Evolutionary conservation across 2,113 vertebrate species (phyloP).

Genomic region (Ursus arctos): DNA sequence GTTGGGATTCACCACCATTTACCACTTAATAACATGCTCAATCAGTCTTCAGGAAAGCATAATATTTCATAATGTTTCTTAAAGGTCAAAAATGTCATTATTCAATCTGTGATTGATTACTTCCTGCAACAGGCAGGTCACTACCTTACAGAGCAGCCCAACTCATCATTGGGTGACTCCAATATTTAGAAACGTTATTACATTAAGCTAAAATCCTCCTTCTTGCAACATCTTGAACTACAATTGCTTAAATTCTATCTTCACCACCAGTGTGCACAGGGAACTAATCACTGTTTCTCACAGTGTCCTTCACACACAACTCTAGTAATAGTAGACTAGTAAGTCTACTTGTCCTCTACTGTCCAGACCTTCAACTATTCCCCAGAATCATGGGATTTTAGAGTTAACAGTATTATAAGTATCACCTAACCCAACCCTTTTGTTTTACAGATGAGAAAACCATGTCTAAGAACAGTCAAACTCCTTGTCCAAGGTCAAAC

Average conservation of each 20-base stretch:
- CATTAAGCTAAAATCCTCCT: not conserved
- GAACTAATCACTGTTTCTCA: not conserved
- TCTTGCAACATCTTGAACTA: not conserved
- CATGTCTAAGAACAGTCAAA: not conserved
- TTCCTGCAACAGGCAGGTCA: not conserved
- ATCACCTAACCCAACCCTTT: not conserved
- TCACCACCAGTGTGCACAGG: not conserved
- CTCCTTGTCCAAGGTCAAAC: not conserved
- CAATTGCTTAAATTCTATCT: slow-evolving; percentile 15
- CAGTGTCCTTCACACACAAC: not conserved
- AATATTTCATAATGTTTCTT: slow-evolving; percentile 7
- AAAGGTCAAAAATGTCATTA: not conserved
- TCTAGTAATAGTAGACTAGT: not conserved
- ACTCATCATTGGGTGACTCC: not conserved
- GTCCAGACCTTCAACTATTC: slow-evolving; percentile 20
- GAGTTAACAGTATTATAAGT: not conserved
- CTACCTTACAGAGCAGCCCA: not conserved
- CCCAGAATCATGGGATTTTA: slow-evolving; percentile 40
- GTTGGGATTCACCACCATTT: slow-evolving; percentile 28
- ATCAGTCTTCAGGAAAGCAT: not conserved
- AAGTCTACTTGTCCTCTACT: not conserved
- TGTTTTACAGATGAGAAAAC: slow-evolving; percentile 15
- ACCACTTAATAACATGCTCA: slow-evolving; percentile 5
- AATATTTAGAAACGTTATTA: slow-evolving; percentile 17
- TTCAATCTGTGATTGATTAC: not conserved